Percentiles rank a stretch among this genome's conserved stretches.
phyloP scores from a whole-genome alignment of 2,888 invertebrate genomes.

The Adela reaumurella region DNA sequence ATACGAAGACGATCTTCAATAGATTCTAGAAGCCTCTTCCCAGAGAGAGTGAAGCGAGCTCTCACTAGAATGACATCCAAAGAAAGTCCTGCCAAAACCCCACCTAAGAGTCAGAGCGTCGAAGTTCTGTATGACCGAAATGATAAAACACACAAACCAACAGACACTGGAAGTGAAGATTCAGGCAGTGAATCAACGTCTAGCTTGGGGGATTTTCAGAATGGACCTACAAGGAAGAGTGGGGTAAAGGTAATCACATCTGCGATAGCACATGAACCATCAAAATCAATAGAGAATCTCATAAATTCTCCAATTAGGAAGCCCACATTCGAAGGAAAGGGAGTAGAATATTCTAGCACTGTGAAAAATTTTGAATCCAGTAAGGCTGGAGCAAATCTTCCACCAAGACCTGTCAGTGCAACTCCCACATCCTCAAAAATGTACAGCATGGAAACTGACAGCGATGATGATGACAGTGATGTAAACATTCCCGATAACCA shows the following conservation, averaged over 20 bases:
- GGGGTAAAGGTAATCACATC: slow-evolving; percentile 20
- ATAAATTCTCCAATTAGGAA: slow-evolving; percentile 36
- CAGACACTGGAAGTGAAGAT: not conserved
- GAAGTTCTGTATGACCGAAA: not conserved
- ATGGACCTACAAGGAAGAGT: not conserved
- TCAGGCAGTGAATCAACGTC: not conserved
- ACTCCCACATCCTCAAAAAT: not conserved
- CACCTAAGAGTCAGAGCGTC: not conserved
- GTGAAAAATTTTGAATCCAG: too few species aligned
- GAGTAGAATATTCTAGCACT: not conserved
- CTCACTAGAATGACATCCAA: not conserved
- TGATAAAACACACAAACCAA: not conserved
- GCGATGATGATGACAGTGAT: slow-evolving; percentile 3
- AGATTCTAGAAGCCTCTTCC: not conserved
- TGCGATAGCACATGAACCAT: slow-evolving; percentile 16
- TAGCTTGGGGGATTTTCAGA: not conserved
- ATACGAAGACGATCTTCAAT: slow-evolving; percentile 7
- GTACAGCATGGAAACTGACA: slow-evolving; percentile 3
- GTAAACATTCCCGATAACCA: not conserved
- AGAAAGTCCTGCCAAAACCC: not conserved
- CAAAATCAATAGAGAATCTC: slow-evolving; percentile 29
- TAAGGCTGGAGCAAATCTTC: not conserved
- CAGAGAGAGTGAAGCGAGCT: not conserved
- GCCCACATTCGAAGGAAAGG: slow-evolving; percentile 16
- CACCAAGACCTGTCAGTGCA: not conserved